Evolutionary conservation across 2,888 invertebrate genomes (phyloP), one percentile per base, ranked within the genome.

Genomic region (Temnothorax ravouxi): DNA sequence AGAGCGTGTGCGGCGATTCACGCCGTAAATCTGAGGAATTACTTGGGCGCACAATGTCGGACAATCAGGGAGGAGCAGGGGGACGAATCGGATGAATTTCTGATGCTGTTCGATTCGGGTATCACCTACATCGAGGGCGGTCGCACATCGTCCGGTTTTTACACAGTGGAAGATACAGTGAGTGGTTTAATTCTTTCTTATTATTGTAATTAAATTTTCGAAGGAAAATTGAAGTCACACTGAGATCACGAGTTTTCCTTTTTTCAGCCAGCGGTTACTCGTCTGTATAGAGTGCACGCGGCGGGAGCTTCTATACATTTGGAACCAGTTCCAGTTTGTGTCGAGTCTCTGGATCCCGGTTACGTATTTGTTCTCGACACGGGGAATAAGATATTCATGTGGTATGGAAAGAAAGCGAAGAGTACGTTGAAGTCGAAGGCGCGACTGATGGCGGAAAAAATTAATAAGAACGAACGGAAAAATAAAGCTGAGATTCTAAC

Each of bases 401-500:
- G 99, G 99, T 96, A 97, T 92, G 99, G 99, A 44, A 97, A 97
- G 90, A 97, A 97, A 92, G 97, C 98, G 0, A 98, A 98, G 94
- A 98, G 98, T 92, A 98, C 98, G 0, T 95, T 98, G 0, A 98
- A 98, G 93, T 98, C 98, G 0, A 99, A 98, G 94, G 97, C 97
- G 0, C 96, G 99, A 77, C 95, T 99, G 18, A 97, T 99, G 96
- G 98, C 99, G 3, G 99, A 99, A 95, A 99, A 99, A 95, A 98
- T 99, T 83, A 99, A 99, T 95, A 99, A 99, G 95, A 98, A 99
- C 93, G 99, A 99, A 95, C 96, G 99, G 29, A 99, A 99, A 95
- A 98, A 98, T 93, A 98, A 98, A 94, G 97, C 99, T 0, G 99
- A 99, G 93, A 97, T 99, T 81, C 95, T 98, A 61, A 97, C 98